Evolutionary conservation across 2,797 vertebrate species (phyloP).

Genomic region (Acanthornis magna): DNA sequence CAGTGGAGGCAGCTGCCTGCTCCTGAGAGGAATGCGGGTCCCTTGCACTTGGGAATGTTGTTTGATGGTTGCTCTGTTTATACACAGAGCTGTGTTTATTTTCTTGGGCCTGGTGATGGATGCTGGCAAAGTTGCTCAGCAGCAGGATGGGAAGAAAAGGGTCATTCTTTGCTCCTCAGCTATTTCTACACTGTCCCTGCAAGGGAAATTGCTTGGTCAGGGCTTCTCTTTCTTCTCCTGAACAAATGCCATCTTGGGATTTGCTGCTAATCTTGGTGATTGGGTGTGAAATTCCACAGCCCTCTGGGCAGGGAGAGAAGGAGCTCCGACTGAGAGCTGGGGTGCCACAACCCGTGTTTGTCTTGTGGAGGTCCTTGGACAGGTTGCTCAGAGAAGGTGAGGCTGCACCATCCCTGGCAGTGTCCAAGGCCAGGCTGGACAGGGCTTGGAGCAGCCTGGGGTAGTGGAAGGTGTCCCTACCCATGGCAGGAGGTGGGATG

Average conservation of each 20-base stretch:
- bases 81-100: constrained; percentile 8
- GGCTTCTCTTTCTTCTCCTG: constrained; percentile 54
- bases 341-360: neutral
- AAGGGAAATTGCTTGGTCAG: constrained; percentile 51
- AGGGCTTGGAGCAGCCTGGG: neutral
- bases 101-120: constrained; percentile 47
- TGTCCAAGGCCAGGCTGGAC: neutral
- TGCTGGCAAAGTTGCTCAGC: neutral
- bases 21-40: rapidly evolving
- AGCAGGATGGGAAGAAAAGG: constrained; percentile 38
- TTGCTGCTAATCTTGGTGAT: constrained; percentile 44
- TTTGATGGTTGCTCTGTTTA: constrained; percentile 40
- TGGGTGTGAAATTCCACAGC: constrained; percentile 66
- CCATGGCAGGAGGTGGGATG: rapidly evolving
- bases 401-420: neutral
- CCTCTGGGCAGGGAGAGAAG: neutral
- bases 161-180: constrained; percentile 55
- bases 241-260: constrained; percentile 36
- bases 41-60: neutral
- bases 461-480: neutral
- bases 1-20: neutral
- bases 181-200: constrained; percentile 27
- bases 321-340: neutral
- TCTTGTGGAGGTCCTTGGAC: neutral
- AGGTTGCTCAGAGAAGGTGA: neutral